Conservation (phyloP, 2,888 invertebrate species). For the Meandrusa payeni region DNA sequence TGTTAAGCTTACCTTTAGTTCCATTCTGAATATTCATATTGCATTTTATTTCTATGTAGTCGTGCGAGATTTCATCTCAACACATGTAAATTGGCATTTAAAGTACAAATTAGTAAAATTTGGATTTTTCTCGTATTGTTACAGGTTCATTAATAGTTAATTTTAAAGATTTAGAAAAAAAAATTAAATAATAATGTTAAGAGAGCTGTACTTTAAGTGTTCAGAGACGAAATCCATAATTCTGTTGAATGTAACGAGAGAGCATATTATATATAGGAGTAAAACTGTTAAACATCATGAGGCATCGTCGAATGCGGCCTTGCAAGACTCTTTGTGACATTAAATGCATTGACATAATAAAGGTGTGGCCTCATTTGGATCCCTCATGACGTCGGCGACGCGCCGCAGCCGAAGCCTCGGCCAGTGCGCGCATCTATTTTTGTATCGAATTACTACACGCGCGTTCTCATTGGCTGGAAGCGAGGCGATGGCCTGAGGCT, state of each 20-base stretch:
- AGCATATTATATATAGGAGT: conserved; percentile 42
- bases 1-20: conserved; percentile 69
- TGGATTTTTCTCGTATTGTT: conserved; percentile 78
- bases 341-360: conserved; percentile 22
- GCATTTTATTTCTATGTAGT: conserved; percentile 55
- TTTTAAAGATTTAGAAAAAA: conserved; percentile 66
- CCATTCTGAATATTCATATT: conserved; percentile 59
- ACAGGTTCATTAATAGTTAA: conserved; percentile 80
- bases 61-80: conserved; percentile 72
- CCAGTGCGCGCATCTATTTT: conserved; percentile 17
- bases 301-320: conserved; percentile 43
- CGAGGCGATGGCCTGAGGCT: conserved; percentile 14
- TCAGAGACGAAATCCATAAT: conserved; percentile 73
- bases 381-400: conserved; percentile 49
- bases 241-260: conserved; percentile 66
- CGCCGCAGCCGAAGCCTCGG: conserved; percentile 45
- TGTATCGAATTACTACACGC: conserved; percentile 7
- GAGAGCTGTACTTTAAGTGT: conserved; percentile 80
- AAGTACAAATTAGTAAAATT: conserved; percentile 81
- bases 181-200: conserved; percentile 73
- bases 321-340: conserved; percentile 23
- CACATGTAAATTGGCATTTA: conserved; percentile 79
- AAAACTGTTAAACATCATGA: conserved; percentile 47
- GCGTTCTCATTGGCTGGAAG: neutral
- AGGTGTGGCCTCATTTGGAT: conserved; percentile 34